Evolutionary conservation across 2,113 vertebrate species (phyloP).

Genomic region (Gnathonemus longibarbis): DNA sequence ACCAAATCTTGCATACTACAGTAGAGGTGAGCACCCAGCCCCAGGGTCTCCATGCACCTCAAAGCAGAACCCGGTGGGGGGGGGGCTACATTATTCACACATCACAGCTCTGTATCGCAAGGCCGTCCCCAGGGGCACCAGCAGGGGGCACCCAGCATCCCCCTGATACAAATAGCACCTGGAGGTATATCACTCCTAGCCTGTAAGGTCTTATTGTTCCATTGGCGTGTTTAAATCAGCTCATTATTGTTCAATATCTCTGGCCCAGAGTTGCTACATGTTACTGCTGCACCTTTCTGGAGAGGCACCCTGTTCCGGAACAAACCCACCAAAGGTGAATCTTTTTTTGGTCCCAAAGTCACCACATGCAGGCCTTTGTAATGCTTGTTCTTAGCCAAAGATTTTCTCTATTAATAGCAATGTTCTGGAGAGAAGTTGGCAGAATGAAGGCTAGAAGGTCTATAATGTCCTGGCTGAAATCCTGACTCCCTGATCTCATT

Average conservation of each 20-base stretch:
- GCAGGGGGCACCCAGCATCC: not conserved
- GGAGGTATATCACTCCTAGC: not conserved
- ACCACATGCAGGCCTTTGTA: not conserved
- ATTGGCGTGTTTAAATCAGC: not conserved
- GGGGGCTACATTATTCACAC: not conserved
- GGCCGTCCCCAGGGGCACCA: not conserved
- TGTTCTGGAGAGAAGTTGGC: not conserved
- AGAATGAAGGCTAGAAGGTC: not conserved
- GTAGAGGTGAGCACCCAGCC: not conserved
- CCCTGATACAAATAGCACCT: not conserved
- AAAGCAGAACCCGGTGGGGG: not conserved
- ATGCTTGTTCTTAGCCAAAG: not conserved
- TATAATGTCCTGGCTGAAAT: not conserved
- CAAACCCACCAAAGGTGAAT: not conserved
- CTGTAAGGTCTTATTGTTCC: not conserved
- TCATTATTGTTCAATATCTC: not conserved
- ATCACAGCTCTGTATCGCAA: not conserved
- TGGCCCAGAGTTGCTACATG: not conserved
- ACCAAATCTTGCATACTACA: not conserved
- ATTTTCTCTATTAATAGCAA: conserved; percentile 7
- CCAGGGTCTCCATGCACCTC: not conserved
- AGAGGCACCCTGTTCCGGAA: not conserved
- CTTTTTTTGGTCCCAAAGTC: not conserved
- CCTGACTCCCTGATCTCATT: not conserved
- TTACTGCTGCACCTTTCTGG: not conserved